A percentile compares a stretch with the other conserved stretches of the same genome.
phyloP scores from a whole-genome alignment of 2,113 vertebrate species.

The Pantherophis guttatus region DNA sequence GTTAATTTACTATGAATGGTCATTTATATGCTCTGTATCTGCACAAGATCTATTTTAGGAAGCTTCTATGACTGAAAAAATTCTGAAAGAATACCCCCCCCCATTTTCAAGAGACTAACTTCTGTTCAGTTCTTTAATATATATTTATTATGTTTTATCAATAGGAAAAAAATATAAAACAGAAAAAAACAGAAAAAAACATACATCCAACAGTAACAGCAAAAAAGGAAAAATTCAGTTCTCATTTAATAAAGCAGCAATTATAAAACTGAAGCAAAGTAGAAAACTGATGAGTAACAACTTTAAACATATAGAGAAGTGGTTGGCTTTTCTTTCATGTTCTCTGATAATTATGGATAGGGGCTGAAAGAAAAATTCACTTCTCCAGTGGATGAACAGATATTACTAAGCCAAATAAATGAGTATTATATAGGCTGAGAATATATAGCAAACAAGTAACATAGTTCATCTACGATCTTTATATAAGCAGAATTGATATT shows the following conservation, averaged over 20 bases:
- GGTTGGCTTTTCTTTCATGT: neutral
- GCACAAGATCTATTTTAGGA: neutral
- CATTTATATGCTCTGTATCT: neutral
- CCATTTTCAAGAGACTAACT: neutral
- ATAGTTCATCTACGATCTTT: neutral
- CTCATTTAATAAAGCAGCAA: neutral
- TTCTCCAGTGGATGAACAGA: neutral
- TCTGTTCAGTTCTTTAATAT: neutral
- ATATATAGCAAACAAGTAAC: neutral
- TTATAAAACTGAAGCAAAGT: neutral
- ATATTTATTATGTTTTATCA: no score
- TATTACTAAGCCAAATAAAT: neutral
- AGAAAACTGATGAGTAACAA: neutral
- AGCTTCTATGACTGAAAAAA: neutral
- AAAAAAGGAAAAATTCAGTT: neutral
- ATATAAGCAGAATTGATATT: neutral
- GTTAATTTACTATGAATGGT: neutral
- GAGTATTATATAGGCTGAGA: neutral
- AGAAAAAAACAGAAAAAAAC: no score
- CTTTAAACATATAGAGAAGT: neutral
- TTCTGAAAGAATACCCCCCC: neutral
- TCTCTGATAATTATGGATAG: neutral
- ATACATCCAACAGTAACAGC: no score
- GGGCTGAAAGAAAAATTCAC: neutral
- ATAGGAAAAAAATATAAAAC: no score